Evolutionary conservation across 2,113 vertebrate genomes (phyloP).

Genomic region (Psammodynastes pulverulentus): DNA sequence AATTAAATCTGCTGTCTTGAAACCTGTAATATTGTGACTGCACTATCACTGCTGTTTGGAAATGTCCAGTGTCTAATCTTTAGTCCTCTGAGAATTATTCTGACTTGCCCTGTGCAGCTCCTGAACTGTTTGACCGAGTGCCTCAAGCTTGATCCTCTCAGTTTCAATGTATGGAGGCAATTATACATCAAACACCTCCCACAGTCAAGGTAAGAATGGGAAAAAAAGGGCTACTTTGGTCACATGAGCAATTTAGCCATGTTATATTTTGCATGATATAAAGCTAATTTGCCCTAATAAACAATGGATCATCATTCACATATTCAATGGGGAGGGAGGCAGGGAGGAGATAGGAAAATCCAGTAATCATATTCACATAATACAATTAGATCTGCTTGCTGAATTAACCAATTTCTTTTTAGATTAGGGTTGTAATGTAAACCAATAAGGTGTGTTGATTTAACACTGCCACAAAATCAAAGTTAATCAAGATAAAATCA

Average conservation of each 20-base stretch:
- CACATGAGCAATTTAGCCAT: background rate
- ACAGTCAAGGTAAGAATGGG: slow-evolving; percentile 84
- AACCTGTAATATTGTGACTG: background rate
- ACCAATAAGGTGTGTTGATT: background rate
- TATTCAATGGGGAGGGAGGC: background rate
- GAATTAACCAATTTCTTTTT: background rate
- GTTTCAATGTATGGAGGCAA: slow-evolving; percentile 89
- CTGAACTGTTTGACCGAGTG: slow-evolving; percentile 87
- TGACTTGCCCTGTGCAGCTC: slow-evolving; percentile 69
- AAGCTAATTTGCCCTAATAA: too few species aligned
- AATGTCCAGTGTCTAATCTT: too few species aligned
- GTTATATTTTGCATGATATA: background rate
- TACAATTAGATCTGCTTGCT: background rate
- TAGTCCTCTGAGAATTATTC: background rate
- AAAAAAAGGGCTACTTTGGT: background rate
- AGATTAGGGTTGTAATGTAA: background rate
- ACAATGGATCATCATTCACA: background rate
- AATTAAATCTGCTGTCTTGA: background rate
- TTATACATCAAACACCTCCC: slow-evolving; percentile 90
- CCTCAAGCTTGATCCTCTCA: slow-evolving; percentile 82
- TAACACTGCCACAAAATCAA: background rate
- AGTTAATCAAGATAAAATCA: background rate
- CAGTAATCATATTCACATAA: background rate
- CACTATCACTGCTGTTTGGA: background rate
- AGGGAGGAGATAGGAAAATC: background rate